A percentile compares a stretch with the other conserved stretches of the same genome.
Evolutionary conservation across 1,140 invertebrate species (phyloP).

Genomic region (Cataglyphis hispanica): DNA sequence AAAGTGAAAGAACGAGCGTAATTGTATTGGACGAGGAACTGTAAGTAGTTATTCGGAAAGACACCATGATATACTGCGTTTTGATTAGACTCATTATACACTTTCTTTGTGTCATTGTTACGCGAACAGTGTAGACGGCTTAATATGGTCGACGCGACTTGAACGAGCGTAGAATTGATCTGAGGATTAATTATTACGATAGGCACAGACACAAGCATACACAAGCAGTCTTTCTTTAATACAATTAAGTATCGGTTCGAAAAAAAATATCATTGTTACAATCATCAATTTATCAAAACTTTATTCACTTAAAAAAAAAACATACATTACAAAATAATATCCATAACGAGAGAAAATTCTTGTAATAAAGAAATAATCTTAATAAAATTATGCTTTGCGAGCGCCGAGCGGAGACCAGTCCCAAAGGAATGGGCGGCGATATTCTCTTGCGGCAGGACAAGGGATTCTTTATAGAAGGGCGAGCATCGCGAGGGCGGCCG

Average conservation of each 20-base stretch:
- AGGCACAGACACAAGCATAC: background rate
- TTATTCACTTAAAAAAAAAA: background rate
- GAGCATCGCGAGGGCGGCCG: slow-evolving; percentile 57
- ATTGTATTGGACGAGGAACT: background rate
- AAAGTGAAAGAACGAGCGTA: background rate
- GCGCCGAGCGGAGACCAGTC: slow-evolving; percentile 58
- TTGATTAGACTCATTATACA: slow-evolving; percentile 70
- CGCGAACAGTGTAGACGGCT: background rate
- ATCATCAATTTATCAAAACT: slow-evolving; percentile 21
- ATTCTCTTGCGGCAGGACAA: slow-evolving; percentile 63
- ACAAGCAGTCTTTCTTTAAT: background rate
- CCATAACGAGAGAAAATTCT: slow-evolving; percentile 32
- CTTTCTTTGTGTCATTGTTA: slow-evolving; percentile 56
- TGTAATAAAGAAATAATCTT: slow-evolving; percentile 32
- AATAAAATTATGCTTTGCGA: slow-evolving; percentile 41
- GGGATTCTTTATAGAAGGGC: slow-evolving; percentile 74
- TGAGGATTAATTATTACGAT: slow-evolving; percentile 21
- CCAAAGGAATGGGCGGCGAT: slow-evolving; percentile 62
- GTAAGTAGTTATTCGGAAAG: slow-evolving; percentile 28
- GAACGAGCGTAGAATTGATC: slow-evolving; percentile 39
- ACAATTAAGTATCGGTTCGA: background rate
- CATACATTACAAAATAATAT: slow-evolving; percentile 42
- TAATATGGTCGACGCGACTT: slow-evolving; percentile 34
- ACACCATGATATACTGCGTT: slow-evolving; percentile 57
- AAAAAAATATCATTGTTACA: background rate